Evolutionary conservation across 2,888 invertebrate genomes (phyloP).

Genomic region (Cephalotes varians): DNA sequence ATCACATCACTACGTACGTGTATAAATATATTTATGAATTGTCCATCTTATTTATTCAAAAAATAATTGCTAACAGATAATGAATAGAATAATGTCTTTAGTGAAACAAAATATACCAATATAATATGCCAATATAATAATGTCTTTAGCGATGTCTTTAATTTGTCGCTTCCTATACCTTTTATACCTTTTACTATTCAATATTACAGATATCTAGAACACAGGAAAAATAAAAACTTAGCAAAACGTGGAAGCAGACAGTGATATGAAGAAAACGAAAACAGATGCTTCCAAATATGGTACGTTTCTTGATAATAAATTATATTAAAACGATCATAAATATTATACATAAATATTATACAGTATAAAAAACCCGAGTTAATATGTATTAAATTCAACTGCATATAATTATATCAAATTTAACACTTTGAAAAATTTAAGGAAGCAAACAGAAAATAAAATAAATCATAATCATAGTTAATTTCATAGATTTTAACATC

Average conservation of each 20-base stretch:
- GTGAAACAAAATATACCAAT: too few species aligned
- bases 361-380: neutral
- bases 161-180: neutral
- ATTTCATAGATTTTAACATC: neutral
- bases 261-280: constrained; percentile 83
- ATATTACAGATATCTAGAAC: constrained; percentile 74
- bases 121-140: neutral
- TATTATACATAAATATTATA: neutral
- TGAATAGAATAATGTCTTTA: neutral
- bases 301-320: constrained; percentile 67
- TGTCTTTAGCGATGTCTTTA: neutral
- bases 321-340: neutral
- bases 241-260: constrained; percentile 66
- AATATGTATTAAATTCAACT: neutral
- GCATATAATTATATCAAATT: neutral
- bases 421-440: neutral
- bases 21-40: neutral
- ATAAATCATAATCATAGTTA: neutral
- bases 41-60: neutral
- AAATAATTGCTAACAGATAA: neutral
- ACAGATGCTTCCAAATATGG: constrained; percentile 78
- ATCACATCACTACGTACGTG: neutral
- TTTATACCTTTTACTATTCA: constrained; percentile 44
- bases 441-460: neutral
- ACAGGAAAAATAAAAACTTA: constrained; percentile 50